Evolutionary conservation across 2,888 invertebrate species (phyloP).

Genomic region (Cyrtodaria siliqua): DNA sequence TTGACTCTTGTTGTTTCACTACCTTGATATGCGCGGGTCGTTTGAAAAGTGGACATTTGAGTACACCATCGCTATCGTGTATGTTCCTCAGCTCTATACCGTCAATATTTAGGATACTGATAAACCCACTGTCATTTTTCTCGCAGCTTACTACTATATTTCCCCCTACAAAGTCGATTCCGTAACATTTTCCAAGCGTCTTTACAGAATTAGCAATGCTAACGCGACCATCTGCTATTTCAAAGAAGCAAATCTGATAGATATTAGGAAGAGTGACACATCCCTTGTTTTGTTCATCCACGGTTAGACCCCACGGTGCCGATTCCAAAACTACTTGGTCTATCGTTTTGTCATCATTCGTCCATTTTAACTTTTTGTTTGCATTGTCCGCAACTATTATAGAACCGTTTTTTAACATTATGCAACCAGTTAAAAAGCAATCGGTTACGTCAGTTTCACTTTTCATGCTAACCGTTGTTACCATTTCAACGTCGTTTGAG

Average conservation of each 20-base stretch:
- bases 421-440: slow-evolving; percentile 1
- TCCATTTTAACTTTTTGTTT: slow-evolving; percentile 12
- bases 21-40: too few relatives aligned
- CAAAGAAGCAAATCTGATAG: neutral
- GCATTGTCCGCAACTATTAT: slow-evolving; percentile 9
- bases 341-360: neutral
- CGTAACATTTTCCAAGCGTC: too few relatives aligned
- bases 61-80: too few relatives aligned
- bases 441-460: neutral
- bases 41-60: too few relatives aligned
- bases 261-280: neutral
- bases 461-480: neutral
- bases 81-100: too few relatives aligned
- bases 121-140: too few relatives aligned
- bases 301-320: neutral
- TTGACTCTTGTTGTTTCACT: neutral
- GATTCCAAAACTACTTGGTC: neutral
- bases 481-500: neutral
- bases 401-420: neutral
- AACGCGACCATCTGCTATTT: neutral
- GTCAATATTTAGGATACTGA: too few relatives aligned
- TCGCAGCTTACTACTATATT: too few relatives aligned
- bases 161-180: too few relatives aligned
- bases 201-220: too few relatives aligned
- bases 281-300: too few relatives aligned